Conservation (phyloP, 1,140 invertebrate species). For the Drosophila ironensis region DNA sequence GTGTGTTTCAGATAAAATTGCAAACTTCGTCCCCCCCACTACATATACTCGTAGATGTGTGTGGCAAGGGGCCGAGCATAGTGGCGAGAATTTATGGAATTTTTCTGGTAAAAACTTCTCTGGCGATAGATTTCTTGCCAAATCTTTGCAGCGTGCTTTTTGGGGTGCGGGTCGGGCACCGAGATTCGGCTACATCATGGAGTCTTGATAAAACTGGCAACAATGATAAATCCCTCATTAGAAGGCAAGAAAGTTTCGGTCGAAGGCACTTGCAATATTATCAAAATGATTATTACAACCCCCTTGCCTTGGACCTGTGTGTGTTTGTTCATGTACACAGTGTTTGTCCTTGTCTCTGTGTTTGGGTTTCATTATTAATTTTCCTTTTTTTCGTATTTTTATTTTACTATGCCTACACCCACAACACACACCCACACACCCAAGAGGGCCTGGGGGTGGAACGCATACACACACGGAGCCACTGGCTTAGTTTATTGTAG, state of each 20-base stretch:
- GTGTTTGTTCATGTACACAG: conserved; percentile 43
- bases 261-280: conserved; percentile 77
- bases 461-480: conserved; percentile 42
- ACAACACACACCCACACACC: conserved; percentile 39
- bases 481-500: conserved; percentile 68
- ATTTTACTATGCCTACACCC: conserved; percentile 54
- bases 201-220: conserved; percentile 29
- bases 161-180: conserved; percentile 26
- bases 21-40: conserved; percentile 58
- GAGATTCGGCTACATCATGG: conserved; percentile 43
- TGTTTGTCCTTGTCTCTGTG: conserved; percentile 65
- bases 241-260: conserved; percentile 37
- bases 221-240: conserved; percentile 41
- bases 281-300: conserved; percentile 77
- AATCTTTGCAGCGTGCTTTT: conserved; percentile 58
- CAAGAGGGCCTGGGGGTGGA: conserved; percentile 52
- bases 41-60: conserved; percentile 12
- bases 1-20: conserved; percentile 70
- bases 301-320: conserved; percentile 1
- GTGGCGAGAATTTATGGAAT: conserved; percentile 67
- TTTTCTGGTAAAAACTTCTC: conserved; percentile 65
- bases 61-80: conserved; percentile 3
- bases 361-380: conserved; percentile 79
- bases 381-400: conserved; percentile 79
- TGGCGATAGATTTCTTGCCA: conserved; percentile 68